Percentiles rank a stretch among this genome's conserved stretches.
Evolutionary conservation across 2,797 vertebrate species (phyloP).

Genomic region (Schizothorax lantsangensis): DNA sequence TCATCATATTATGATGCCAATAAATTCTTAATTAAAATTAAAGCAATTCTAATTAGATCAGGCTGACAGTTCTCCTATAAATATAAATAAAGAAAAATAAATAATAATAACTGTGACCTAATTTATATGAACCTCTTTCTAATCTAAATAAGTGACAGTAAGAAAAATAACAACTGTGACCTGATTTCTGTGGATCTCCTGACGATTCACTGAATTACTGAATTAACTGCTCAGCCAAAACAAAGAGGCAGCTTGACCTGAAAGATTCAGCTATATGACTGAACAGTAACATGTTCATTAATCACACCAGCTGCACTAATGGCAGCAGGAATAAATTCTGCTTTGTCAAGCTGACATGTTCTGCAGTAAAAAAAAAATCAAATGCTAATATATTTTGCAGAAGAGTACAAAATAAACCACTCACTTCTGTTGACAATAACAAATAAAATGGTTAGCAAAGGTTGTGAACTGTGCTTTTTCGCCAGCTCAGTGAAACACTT

Average conservation of each 20-base stretch:
- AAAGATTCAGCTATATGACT: background rate
- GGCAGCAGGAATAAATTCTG: background rate
- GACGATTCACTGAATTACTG: background rate
- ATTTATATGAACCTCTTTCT: background rate
- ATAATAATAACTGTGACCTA: background rate
- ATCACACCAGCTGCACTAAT: slow-evolving; percentile 10
- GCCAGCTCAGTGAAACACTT: background rate
- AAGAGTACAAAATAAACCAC: background rate
- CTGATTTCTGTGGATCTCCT: slow-evolving; percentile 23
- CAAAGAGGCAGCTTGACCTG: slow-evolving; percentile 1
- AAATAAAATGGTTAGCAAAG: background rate
- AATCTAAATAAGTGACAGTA: background rate
- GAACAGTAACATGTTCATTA: slow-evolving; percentile 6
- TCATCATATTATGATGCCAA: background rate
- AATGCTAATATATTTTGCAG: slow-evolving; percentile 23
- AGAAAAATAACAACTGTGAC: slow-evolving; percentile 10
- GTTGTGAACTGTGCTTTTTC: background rate
- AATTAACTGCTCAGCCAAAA: slow-evolving; percentile 6
- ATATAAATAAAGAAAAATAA: background rate
- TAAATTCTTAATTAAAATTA: background rate
- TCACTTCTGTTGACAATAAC: background rate
- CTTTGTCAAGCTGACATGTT: slow-evolving; percentile 24
- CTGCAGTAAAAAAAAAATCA: background rate
- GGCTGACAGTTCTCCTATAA: background rate
- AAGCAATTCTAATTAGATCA: slow-evolving; percentile 2